A percentile compares a stretch with the other conserved stretches of the same genome.
phyloP scores from a whole-genome alignment of 2,113 vertebrate species.

The Chionodraco myersi region DNA sequence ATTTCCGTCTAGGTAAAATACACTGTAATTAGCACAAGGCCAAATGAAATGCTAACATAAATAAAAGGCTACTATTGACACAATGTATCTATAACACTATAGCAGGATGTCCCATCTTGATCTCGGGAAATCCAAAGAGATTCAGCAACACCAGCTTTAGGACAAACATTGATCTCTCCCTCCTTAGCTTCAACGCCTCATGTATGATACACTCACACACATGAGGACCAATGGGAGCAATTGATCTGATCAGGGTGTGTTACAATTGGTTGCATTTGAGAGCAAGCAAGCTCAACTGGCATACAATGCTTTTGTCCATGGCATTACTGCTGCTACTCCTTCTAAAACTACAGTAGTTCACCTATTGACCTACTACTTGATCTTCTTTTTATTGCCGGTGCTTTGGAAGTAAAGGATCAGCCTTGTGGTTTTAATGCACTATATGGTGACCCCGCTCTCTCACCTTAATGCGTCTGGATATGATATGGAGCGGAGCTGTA shows the following conservation, averaged over 20 bases:
- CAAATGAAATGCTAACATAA: not conserved
- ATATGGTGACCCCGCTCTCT: slow-evolving; percentile 14
- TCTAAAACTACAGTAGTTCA: not conserved
- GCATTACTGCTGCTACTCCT: not conserved
- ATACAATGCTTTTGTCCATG: not conserved
- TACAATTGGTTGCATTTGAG: not conserved
- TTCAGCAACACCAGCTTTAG: not conserved
- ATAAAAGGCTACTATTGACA: not conserved
- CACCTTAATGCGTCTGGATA: slow-evolving; percentile 40
- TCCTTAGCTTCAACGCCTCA: too few species aligned
- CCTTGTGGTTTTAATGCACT: slow-evolving; percentile 27
- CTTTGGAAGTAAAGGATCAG: slow-evolving; percentile 11
- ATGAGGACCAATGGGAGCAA: not conserved
- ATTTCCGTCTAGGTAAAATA: not conserved
- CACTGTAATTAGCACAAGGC: not conserved
- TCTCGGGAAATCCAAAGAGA: not conserved
- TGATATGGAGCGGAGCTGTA: slow-evolving; percentile 29
- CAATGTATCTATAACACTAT: not conserved
- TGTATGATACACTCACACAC: not conserved
- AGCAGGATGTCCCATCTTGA: not conserved
- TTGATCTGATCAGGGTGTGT: not conserved
- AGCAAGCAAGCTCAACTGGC: not conserved
- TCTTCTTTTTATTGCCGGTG: not conserved
- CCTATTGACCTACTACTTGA: not conserved
- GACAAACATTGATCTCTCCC: too few species aligned